phyloP scores from a whole-genome alignment of 2,797 vertebrate species.

The Hirundo rustica region DNA sequence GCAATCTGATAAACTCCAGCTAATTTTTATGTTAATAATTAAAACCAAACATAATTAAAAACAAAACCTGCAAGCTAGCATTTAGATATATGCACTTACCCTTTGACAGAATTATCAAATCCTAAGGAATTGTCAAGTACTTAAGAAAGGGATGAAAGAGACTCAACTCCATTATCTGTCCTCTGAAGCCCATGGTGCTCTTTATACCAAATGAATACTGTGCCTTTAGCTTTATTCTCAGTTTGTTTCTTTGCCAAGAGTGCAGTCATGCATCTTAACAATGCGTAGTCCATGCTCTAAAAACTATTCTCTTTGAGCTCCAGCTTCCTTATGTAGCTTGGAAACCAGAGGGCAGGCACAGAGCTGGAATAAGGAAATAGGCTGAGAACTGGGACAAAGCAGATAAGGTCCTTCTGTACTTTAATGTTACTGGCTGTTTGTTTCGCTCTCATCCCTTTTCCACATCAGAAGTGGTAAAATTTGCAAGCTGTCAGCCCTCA shows the following conservation, averaged over 20 bases:
- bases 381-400: not conserved
- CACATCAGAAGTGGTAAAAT: not conserved
- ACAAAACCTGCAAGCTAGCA: not conserved
- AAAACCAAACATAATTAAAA: not conserved
- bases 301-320: conserved; percentile 31
- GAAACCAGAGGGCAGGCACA: not conserved
- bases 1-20: not conserved
- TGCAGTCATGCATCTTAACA: conserved; percentile 48
- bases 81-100: not conserved
- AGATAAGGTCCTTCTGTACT: not conserved
- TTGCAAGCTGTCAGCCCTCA: not conserved
- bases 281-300: not conserved
- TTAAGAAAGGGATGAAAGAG: not conserved
- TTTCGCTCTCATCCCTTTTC: not conserved
- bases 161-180: not conserved
- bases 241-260: conserved; percentile 40
- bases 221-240: conserved; percentile 33
- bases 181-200: not conserved
- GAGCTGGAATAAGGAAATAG: not conserved
- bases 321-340: conserved; percentile 3
- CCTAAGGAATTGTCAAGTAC: not conserved
- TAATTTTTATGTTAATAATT: not conserved
- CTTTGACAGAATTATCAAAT: not conserved
- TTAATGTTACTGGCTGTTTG: not conserved
- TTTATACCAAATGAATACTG: not conserved